Percentiles rank a stretch among this genome's conserved stretches.
Evolutionary conservation across 2,113 vertebrate genomes (phyloP).

Genomic region (Clinocottus analis): DNA sequence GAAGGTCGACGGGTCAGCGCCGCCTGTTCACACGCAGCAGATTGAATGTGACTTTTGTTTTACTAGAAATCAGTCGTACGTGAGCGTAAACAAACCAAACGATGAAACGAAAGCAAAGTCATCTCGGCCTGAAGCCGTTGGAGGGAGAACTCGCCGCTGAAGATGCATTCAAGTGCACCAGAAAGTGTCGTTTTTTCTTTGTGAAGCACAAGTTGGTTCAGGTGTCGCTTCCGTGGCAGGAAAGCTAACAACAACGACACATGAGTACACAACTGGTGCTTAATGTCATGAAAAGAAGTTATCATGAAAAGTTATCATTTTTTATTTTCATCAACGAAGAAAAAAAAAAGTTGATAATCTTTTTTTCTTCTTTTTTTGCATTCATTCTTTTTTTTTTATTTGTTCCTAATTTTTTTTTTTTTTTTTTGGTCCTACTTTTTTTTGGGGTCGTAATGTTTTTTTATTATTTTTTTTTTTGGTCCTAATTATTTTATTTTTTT

Average conservation of each 20-base stretch:
- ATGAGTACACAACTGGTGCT: constrained; percentile 27
- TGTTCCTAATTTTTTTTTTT: no score
- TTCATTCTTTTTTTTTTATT: no score
- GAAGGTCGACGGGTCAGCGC: not conserved
- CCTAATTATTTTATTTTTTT: no score
- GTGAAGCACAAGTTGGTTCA: not conserved
- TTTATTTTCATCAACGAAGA: no score
- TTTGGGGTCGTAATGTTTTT: no score
- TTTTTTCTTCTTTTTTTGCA: no score
- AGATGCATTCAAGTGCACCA: not conserved
- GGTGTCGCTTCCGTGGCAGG: constrained; percentile 1
- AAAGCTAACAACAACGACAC: not conserved
- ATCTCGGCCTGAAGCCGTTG: not conserved
- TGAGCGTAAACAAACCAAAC: not conserved
- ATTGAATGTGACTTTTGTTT: not conserved
- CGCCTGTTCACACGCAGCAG: constrained; percentile 5
- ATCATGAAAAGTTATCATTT: no score
- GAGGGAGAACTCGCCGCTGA: not conserved
- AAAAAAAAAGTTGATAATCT: no score
- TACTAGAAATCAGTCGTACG: not conserved
- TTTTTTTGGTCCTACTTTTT: no score
- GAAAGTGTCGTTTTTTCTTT: no score
- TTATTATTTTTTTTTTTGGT: no score
- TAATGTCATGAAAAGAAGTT: no score
- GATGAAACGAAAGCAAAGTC: constrained; percentile 4